phyloP scores from a whole-genome alignment of 2,797 vertebrate species.

The Chloroceryle amazona region DNA sequence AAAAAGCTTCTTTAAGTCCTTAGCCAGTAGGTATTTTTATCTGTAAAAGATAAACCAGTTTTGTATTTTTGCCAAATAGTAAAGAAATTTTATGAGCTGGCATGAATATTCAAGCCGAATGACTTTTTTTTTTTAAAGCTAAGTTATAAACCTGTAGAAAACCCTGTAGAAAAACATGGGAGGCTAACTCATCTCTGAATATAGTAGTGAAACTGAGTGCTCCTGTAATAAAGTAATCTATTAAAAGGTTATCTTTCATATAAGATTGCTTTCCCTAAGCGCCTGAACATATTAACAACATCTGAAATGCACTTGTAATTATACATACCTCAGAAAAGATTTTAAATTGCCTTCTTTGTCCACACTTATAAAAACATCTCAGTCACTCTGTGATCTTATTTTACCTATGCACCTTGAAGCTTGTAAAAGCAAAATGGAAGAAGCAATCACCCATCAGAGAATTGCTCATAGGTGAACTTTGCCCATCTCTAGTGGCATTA shows the following conservation, averaged over 20 bases:
- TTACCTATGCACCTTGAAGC: slow-evolving; percentile 46
- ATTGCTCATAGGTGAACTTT: slow-evolving; percentile 70
- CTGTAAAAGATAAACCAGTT: background rate
- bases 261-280: slow-evolving; percentile 75
- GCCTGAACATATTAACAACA: slow-evolving; percentile 77
- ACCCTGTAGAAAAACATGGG: background rate
- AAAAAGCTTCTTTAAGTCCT: background rate
- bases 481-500: slow-evolving; percentile 45
- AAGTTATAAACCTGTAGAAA: slow-evolving; percentile 22
- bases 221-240: slow-evolving; percentile 68
- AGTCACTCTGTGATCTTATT: slow-evolving; percentile 55
- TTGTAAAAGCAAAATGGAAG: slow-evolving; percentile 50
- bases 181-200: background rate
- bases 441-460: slow-evolving; percentile 74
- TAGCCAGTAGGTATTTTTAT: background rate
- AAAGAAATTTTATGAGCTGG: slow-evolving; percentile 26
- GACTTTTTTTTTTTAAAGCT: background rate
- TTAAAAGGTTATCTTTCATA: slow-evolving; percentile 77
- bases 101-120: slow-evolving; percentile 22
- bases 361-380: slow-evolving; percentile 60
- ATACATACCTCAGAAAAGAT: slow-evolving; percentile 72
- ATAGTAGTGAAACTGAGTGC: background rate
- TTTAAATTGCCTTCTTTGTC: slow-evolving; percentile 70
- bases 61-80: slow-evolving; percentile 35
- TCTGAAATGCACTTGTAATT: slow-evolving; percentile 75